Conservation (phyloP, 2,113 vertebrate genomes). For the Ammodytes marinus region DNA sequence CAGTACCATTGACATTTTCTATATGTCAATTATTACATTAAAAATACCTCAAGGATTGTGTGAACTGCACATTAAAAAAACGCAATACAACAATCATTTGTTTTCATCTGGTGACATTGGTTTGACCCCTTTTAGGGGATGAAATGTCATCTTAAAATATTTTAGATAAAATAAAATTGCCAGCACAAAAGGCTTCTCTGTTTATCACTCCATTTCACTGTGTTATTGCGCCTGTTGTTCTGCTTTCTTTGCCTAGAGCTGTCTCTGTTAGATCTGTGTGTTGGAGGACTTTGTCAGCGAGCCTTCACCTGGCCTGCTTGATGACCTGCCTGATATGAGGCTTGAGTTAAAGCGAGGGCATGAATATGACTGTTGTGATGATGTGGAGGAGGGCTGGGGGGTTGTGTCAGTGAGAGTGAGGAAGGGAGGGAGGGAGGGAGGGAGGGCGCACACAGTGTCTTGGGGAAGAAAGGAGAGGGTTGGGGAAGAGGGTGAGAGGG, state of each 20-base stretch:
- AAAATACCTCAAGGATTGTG: conserved; percentile 8
- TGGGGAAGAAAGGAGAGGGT: conserved; percentile 34
- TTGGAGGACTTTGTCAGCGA: conserved; percentile 34
- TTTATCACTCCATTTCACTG: conserved; percentile 19
- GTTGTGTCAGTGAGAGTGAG: conserved; percentile 47
- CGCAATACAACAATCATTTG: neutral
- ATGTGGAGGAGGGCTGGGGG: conserved; percentile 45
- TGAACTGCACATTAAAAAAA: conserved; percentile 18
- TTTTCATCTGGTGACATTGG: conserved; percentile 18
- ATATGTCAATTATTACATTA: conserved; percentile 16
- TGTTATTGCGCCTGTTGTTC: conserved; percentile 8
- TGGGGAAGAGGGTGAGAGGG: conserved; percentile 15
- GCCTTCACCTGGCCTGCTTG: conserved; percentile 64
- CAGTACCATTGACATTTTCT: conserved; percentile 55
- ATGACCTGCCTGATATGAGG: conserved; percentile 54
- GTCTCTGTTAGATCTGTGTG: conserved; percentile 20
- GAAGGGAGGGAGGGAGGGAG: conserved; percentile 46
- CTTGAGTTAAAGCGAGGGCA: conserved; percentile 42
- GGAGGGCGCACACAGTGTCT: conserved; percentile 52
- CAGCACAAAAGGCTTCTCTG: neutral
- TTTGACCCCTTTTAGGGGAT: conserved; percentile 1
- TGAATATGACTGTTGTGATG: conserved; percentile 64
- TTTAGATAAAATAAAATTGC: neutral
- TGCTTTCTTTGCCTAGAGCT: conserved; percentile 15
- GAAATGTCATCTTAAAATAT: neutral